Evolutionary conservation across 2,113 vertebrate genomes (phyloP).

Genomic region (Pelvicachromis taeniatus): DNA sequence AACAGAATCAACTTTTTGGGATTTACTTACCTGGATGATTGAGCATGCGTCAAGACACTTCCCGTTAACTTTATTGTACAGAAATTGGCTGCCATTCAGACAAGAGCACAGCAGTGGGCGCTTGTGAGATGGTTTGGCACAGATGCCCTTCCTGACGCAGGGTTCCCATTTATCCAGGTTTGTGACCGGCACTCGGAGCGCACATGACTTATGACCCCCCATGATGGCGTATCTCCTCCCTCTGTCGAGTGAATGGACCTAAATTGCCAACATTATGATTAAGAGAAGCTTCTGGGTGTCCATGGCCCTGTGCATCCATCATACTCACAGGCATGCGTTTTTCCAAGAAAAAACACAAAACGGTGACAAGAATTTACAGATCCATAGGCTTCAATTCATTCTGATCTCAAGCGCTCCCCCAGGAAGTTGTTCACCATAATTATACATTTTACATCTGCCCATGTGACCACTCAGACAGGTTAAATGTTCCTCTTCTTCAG

Average conservation of each 20-base stretch:
- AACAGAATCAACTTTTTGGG: neutral
- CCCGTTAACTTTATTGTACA: neutral
- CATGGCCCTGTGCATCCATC: neutral
- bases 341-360: neutral
- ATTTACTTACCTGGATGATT: accelerated
- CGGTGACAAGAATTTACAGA: neutral
- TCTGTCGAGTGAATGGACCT: neutral
- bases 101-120: neutral
- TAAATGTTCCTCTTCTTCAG: neutral
- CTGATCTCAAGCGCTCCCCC: neutral
- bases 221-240: accelerated
- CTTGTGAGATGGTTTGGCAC: neutral
- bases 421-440: neutral
- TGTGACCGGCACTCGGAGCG: neutral
- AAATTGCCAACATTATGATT: neutral
- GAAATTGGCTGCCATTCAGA: neutral
- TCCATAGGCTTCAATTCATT: accelerated
- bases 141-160: neutral
- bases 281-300: neutral
- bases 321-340: accelerated
- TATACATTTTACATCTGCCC: neutral
- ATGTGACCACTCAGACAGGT: neutral
- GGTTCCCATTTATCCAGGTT: neutral
- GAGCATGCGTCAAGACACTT: neutral
- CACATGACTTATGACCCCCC: neutral